A percentile compares a stretch with the other conserved stretches of the same genome.
phyloP scores from a whole-genome alignment of 2,113 vertebrate genomes.

The Rattus rattus region DNA sequence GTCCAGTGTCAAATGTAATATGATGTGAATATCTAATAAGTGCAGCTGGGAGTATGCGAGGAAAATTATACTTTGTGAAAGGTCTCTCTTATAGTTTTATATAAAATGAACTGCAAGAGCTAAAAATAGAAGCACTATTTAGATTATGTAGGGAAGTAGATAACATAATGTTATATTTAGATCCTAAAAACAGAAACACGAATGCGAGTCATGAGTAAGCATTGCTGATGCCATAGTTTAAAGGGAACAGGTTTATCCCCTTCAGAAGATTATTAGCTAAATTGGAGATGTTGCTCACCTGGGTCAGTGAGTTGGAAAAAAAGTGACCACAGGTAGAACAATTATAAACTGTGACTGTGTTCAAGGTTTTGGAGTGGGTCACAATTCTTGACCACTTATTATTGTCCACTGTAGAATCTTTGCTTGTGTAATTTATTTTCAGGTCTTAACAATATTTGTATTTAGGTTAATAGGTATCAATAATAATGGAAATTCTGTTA shows the following conservation, averaged over 20 bases:
- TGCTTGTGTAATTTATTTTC: background rate
- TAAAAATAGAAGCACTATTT: background rate
- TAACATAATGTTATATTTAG: background rate
- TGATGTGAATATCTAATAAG: background rate
- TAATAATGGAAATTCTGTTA: background rate
- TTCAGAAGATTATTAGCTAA: background rate
- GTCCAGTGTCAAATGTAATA: background rate
- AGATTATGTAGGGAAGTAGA: background rate
- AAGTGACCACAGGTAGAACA: rapidly evolving
- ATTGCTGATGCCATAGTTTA: background rate
- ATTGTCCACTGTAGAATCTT: background rate
- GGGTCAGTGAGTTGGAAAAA: background rate
- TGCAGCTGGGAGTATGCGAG: background rate
- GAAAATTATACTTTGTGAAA: background rate
- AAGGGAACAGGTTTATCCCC: background rate
- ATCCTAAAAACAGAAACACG: background rate
- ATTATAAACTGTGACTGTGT: background rate
- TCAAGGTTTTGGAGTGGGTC: background rate
- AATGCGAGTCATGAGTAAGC: background rate
- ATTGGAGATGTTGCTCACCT: background rate
- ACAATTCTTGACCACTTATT: background rate
- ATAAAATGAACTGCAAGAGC: background rate
- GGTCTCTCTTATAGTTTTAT: background rate
- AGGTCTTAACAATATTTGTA: background rate
- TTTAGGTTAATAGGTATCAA: background rate